Conservation (phyloP, 2,888 invertebrate genomes). For the Tetheella fluctuosa region DNA sequence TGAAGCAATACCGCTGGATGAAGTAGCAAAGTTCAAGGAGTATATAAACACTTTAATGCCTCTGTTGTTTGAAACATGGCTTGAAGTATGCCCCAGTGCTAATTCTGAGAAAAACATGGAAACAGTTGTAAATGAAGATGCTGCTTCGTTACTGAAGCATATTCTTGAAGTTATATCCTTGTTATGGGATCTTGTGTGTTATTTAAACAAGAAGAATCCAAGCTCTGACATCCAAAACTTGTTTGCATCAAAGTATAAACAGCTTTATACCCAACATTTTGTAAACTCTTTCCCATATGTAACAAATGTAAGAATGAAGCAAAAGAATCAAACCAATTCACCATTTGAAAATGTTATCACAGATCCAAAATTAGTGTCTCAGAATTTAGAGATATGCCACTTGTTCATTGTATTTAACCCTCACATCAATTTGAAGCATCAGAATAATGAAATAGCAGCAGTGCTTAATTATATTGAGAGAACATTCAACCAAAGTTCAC, state of each 20-base stretch:
- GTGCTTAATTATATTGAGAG: slow-evolving; percentile 82
- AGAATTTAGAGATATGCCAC: slow-evolving; percentile 70
- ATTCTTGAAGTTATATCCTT: slow-evolving; percentile 86
- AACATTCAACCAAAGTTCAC: slow-evolving; percentile 58
- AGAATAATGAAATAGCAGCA: slow-evolving; percentile 59
- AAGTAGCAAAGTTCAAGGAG: slow-evolving; percentile 80
- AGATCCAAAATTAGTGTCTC: slow-evolving; percentile 64
- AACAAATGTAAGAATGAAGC: slow-evolving; percentile 68
- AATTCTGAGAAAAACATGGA: slow-evolving; percentile 68
- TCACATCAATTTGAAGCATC: slow-evolving; percentile 63
- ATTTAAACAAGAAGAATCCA: slow-evolving; percentile 60
- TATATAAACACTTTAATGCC: slow-evolving; percentile 89
- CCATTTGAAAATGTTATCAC: slow-evolving; percentile 60
- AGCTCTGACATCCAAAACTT: slow-evolving; percentile 71
- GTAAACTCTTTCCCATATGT: slow-evolving; percentile 85
- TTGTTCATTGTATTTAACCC: slow-evolving; percentile 79
- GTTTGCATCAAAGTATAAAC: slow-evolving; percentile 81
- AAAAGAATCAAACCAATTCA: slow-evolving; percentile 41
- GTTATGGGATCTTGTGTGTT: slow-evolving; percentile 77
- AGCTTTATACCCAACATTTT: slow-evolving; percentile 82
- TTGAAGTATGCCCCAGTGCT: slow-evolving; percentile 87
- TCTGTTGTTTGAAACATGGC: slow-evolving; percentile 92
- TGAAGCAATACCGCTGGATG: slow-evolving; percentile 60
- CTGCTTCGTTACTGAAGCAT: slow-evolving; percentile 85
- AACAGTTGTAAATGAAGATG: slow-evolving; percentile 85